A percentile compares a stretch with the other conserved stretches of the same genome.
Evolutionary conservation across 2,797 vertebrate species (phyloP).

Genomic region (Falco rusticolus): DNA sequence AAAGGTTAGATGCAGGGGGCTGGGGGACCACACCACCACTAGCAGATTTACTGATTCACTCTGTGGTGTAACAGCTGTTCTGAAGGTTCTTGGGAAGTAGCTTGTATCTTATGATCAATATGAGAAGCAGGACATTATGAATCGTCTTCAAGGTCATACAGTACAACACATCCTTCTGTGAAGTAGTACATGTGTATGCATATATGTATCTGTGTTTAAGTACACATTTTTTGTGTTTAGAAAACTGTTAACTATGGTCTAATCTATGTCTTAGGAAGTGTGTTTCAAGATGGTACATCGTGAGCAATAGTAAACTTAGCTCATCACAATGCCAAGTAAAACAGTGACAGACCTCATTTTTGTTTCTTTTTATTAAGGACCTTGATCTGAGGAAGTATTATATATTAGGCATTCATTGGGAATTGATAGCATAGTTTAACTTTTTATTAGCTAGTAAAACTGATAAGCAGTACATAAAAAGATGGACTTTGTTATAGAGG

Average conservation of each 20-base stretch:
- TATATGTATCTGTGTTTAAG: background rate
- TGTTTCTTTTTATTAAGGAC: background rate
- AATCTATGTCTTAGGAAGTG: background rate
- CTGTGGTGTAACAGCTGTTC: background rate
- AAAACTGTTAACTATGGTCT: background rate
- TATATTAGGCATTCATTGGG: constrained; percentile 46
- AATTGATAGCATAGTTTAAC: constrained; percentile 46
- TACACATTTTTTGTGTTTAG: background rate
- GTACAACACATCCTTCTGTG: background rate
- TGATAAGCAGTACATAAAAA: constrained; percentile 57
- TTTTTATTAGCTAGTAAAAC: constrained; percentile 63
- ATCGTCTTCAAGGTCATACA: background rate
- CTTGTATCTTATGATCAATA: background rate
- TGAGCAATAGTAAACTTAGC: background rate
- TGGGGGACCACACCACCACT: too few relatives aligned
- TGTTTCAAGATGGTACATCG: background rate
- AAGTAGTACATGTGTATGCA: background rate
- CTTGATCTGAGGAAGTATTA: constrained; percentile 26
- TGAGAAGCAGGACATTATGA: background rate
- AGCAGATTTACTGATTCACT: background rate
- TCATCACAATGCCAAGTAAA: constrained; percentile 9
- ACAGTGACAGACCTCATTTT: background rate
- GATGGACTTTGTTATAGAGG: constrained; percentile 10
- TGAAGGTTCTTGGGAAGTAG: background rate
- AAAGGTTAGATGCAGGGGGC: too few relatives aligned